Evolutionary conservation across 2,888 invertebrate species (phyloP), one percentile per base, ranked within the genome.

Genomic region (Byasa hedistus): DNA sequence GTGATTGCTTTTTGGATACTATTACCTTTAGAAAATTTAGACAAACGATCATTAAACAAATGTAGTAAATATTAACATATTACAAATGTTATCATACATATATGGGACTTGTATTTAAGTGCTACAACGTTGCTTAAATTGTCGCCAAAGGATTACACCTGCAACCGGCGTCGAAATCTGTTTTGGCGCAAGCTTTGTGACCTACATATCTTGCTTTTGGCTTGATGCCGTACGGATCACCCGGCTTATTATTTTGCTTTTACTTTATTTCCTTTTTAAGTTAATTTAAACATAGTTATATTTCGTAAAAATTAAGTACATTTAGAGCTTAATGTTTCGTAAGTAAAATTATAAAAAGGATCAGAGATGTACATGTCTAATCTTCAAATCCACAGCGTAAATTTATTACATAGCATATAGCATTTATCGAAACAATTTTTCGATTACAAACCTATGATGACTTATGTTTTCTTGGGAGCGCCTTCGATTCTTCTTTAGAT

Each of bases 61-160:
- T 12, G 12, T 21, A 21, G 22, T 54, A 54, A 8, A 19, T 2
- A 21, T 22, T 22, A 21, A 52, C 1, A n/a, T 21, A 22, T 52
- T 48, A 48, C n/a, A n/a, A 1, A 17, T 48, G 4, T 5, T 48
- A 17, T 5, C 17, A 48, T 48, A 32, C n/a, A 51, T 3, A n/a
- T 51, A 51, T 21, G 22, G n/a, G 22, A 10, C 7, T 23, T 23
- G 22, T 54, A 23, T 39, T 64, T 64, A 54, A 64, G 52, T 24
- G 24, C 39, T 64, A 60, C 59, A 59, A 48, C 54, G 55, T 44
- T 55, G 64, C 32, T 60, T 65, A 65, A 48, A 65, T 55, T 65
- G 64, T 59, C 64, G 48, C 55, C 59, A 55, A 32, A 65, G 64
- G 59, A 65, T 65, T 65, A 59, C 59, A 65, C 64, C 59, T 60